Evolutionary conservation across 2,797 vertebrate genomes (phyloP).

Genomic region (Clarias pachynema): DNA sequence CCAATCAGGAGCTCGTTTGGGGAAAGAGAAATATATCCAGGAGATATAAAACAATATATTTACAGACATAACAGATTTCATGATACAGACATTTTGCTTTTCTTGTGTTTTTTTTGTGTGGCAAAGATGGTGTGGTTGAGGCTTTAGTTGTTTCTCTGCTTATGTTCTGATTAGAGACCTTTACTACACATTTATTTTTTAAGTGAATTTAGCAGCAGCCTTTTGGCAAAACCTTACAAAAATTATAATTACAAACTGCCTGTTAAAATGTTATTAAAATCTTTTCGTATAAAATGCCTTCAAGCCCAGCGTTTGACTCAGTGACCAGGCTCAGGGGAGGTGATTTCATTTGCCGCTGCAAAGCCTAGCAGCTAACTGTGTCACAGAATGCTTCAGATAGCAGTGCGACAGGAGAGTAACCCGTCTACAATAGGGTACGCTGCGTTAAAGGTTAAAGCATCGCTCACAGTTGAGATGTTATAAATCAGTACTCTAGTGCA

Average conservation of each 20-base stretch:
- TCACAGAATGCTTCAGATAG: not conserved
- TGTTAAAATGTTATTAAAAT: not conserved
- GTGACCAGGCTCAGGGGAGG: not conserved
- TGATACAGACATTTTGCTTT: not conserved
- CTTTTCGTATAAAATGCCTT: not conserved
- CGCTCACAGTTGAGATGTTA: not conserved
- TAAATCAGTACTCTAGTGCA: not conserved
- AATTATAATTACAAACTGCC: not conserved
- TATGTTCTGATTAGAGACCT: not conserved
- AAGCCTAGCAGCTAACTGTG: not conserved
- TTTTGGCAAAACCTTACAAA: not conserved
- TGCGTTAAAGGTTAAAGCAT: not conserved
- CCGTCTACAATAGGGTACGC: not conserved
- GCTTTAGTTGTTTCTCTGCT: not conserved
- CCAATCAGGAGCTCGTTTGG: not conserved
- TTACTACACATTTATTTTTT: not conserved
- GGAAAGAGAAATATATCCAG: not conserved
- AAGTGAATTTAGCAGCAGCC: not conserved
- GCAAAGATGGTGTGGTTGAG: not conserved
- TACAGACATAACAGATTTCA: not conserved
- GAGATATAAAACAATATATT: not conserved
- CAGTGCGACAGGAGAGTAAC: not conserved
- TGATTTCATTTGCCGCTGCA: not conserved
- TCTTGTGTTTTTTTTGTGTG: not conserved
- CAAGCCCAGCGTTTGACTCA: not conserved